Percentiles rank a stretch among this genome's conserved stretches.
phyloP scores from a whole-genome alignment of 2,888 invertebrate species.

The Sepiola atlantica region DNA sequence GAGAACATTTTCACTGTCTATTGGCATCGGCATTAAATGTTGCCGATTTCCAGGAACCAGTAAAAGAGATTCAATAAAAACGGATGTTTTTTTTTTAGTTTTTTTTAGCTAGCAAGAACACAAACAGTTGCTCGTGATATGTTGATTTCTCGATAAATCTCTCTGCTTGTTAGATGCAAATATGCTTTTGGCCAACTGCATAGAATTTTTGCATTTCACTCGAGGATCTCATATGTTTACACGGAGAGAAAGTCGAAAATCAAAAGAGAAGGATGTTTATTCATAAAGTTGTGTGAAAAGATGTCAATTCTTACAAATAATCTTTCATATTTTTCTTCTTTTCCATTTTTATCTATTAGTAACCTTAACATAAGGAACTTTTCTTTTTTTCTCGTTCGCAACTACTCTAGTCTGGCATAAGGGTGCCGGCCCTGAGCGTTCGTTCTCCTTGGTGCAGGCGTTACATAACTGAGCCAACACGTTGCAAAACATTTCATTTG shows the following conservation, averaged over 20 bases:
- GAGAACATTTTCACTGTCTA: neutral
- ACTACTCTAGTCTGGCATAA: too few relatives aligned
- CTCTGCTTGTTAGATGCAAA: neutral
- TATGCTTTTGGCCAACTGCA: too few relatives aligned
- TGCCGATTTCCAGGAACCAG: slow-evolving; percentile 1
- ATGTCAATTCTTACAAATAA: neutral
- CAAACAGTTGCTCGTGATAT: neutral
- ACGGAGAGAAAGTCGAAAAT: neutral
- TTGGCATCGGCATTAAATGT: neutral
- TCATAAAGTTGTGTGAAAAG: neutral
- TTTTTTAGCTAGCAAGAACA: neutral
- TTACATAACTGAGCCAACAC: too few relatives aligned
- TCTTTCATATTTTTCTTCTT: too few relatives aligned
- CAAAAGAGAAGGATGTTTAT: neutral
- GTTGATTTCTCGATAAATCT: neutral
- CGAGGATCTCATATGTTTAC: neutral
- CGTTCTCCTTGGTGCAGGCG: too few relatives aligned
- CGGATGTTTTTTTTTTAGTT: neutral
- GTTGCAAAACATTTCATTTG: too few relatives aligned
- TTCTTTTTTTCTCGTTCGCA: too few relatives aligned
- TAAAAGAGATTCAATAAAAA: neutral
- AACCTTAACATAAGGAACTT: too few relatives aligned
- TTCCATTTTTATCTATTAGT: too few relatives aligned
- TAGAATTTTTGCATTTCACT: too few relatives aligned
- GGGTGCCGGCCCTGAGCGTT: too few relatives aligned